Conservation (phyloP, 2,797 vertebrate genomes). For the Cercopithecus hamlyni region DNA sequence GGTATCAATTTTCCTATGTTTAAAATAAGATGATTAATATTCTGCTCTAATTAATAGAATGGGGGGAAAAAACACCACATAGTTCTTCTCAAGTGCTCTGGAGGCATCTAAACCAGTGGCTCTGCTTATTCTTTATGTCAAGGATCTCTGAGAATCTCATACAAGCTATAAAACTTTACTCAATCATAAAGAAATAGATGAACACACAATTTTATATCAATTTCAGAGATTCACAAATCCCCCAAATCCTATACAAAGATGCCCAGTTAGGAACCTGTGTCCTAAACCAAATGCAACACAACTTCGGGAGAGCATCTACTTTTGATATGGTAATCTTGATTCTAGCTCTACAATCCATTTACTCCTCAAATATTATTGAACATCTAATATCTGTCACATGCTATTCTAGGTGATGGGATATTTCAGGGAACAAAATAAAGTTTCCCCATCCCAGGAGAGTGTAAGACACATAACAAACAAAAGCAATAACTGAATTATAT, state of each 20-base stretch:
- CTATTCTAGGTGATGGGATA: not conserved
- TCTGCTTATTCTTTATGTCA: not conserved
- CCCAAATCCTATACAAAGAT: not conserved
- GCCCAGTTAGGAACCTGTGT: not conserved
- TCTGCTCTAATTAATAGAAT: not conserved
- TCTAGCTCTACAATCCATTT: not conserved
- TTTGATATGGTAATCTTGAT: not conserved
- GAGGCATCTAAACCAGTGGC: not conserved
- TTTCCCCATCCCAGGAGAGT: not conserved
- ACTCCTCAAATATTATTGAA: not conserved
- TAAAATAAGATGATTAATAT: constrained; percentile 4
- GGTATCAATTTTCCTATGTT: constrained; percentile 10
- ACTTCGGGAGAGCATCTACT: not conserved
- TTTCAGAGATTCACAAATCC: not conserved
- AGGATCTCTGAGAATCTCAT: not conserved
- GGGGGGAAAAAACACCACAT: not conserved
- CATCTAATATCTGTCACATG: not conserved
- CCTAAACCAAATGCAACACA: constrained; percentile 1
- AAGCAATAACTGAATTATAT: not conserved
- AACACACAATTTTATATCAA: not conserved
- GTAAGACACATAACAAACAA: not conserved
- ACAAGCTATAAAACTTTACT: not conserved
- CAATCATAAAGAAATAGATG: not conserved
- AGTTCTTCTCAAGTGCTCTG: not conserved
- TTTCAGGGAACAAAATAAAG: not conserved